A percentile compares a stretch with the other conserved stretches of the same genome.
Evolutionary conservation across 2,888 invertebrate species (phyloP).

Genomic region (Amblyjoppa proteus): DNA sequence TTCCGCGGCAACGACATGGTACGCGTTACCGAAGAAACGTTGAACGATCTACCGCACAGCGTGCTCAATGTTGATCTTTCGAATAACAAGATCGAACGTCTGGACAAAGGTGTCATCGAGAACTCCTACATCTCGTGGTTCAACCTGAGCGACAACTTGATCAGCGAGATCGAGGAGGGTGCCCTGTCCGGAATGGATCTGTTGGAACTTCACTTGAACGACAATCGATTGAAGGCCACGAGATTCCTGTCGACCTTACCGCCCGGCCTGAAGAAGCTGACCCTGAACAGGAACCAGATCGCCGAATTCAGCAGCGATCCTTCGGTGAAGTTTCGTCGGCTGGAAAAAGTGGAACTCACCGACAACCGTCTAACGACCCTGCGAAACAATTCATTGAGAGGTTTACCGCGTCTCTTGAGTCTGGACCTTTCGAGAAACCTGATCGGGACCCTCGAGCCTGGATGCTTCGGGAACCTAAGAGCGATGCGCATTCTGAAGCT

Average conservation of each 20-base stretch:
- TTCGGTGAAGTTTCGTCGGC: slow-evolving; percentile 62
- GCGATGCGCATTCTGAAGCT: slow-evolving; percentile 80
- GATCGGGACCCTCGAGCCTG: slow-evolving; percentile 33
- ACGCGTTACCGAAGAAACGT: slow-evolving; percentile 65
- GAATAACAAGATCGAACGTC: slow-evolving; percentile 68
- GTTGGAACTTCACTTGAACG: slow-evolving; percentile 66
- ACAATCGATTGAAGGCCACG: slow-evolving; percentile 70
- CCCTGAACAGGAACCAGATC: slow-evolving; percentile 69
- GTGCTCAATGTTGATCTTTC: slow-evolving; percentile 69
- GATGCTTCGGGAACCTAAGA: neutral
- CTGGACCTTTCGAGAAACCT: slow-evolving; percentile 67
- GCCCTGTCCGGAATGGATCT: slow-evolving; percentile 82
- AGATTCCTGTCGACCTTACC: slow-evolving; percentile 74
- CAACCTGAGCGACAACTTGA: slow-evolving; percentile 82
- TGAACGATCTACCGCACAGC: slow-evolving; percentile 74
- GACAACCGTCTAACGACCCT: slow-evolving; percentile 20
- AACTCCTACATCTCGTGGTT: slow-evolving; percentile 79
- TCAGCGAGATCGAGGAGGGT: slow-evolving; percentile 81
- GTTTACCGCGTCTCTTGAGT: slow-evolving; percentile 56
- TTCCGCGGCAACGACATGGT: slow-evolving; percentile 73
- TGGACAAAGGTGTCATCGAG: slow-evolving; percentile 52
- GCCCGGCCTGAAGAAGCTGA: slow-evolving; percentile 66
- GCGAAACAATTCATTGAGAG: slow-evolving; percentile 5
- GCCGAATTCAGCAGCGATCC: slow-evolving; percentile 64
- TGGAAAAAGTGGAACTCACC: neutral